Base-by-base conservation (phyloP, 2,797 vertebrate species). In the Acipenser ruthenus region DNA sequence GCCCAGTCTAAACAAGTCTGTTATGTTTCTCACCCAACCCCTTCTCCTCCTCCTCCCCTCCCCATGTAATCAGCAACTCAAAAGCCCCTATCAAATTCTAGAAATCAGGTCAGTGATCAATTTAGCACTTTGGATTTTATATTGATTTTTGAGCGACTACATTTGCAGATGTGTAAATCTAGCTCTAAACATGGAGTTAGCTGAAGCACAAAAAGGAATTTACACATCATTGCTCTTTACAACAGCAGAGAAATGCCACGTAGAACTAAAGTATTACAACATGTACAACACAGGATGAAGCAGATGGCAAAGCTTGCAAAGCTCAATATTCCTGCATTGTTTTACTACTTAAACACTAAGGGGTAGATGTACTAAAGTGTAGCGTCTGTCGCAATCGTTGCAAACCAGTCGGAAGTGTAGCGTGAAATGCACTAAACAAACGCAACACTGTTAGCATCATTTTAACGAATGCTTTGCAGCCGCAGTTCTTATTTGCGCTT, bases 151-250 rank as follows among this genome's bases (percentile, higher is more conserved):
- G 23, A 52, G 23, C 10, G 53, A 60, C 50, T 56, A 63, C 50
- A 68, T 56, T 63, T 68, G 51, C 52, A 69, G 18, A 13, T 9
- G 10, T 58, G 12, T n/a, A 59, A 60, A 49, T 52, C 55, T 13
- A 60, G n/a, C 48, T 56, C 50, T 37, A 60, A 18, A 13, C 50
- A 48, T 60, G 8, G 67, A 13, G 47, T 64, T 58, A 60, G 55
- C 55, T 59, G 53, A 64, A 68, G 53, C 79, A 80, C 83, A 82
- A 84, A 82, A 84, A 80, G 78, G 80, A 83, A 85, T 82, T 82
- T 81, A 78, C 83, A 81, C 79, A 80, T 74, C 74, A 77, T 80
- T 85, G 81, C 77, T 72, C 75, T 64, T 77, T 67, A 71, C 73
- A 64, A 6, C 18, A 10, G 63, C 11, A 48, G 56, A 65, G 50